Conservation (phyloP, 2,113 vertebrate genomes). For the Empidonax alnorum region DNA sequence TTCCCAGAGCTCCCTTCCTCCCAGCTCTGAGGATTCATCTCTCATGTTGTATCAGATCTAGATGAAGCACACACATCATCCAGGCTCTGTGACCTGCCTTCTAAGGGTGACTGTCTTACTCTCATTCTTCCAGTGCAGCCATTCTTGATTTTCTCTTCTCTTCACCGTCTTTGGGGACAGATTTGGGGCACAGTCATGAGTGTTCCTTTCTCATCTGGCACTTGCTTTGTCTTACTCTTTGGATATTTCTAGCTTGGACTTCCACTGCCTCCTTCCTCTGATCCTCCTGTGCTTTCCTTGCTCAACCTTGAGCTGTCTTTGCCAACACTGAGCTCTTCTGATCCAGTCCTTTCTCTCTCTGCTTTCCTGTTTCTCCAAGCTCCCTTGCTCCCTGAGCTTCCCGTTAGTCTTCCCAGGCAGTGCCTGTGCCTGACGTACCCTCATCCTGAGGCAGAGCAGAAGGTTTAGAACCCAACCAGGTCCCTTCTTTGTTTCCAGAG, state of each 20-base stretch:
- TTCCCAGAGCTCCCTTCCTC: background rate
- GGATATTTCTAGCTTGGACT: background rate
- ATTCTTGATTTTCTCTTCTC: background rate
- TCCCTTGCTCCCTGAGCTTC: background rate
- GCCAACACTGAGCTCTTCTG: background rate
- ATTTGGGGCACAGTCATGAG: background rate
- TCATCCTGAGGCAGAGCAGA: background rate
- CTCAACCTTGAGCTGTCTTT: background rate
- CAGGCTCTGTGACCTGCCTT: background rate
- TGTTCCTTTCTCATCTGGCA: background rate
- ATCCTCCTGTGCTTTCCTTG: background rate
- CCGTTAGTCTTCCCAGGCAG: background rate
- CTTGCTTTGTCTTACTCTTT: background rate
- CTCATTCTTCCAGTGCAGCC: background rate
- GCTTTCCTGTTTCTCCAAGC: background rate
- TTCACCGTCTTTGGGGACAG: background rate
- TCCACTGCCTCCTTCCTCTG: background rate
- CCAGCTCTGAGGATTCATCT: background rate
- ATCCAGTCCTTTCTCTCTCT: background rate
- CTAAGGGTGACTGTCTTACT: background rate
- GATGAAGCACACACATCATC: background rate
- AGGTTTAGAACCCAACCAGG: constrained; percentile 18
- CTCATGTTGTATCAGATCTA: background rate
- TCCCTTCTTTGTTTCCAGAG: constrained; percentile 75
- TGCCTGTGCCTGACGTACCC: background rate